Evolutionary conservation across 2,113 vertebrate species (phyloP), one percentile per base, ranked within the genome.

Genomic region (Serilophus lunatus): DNA sequence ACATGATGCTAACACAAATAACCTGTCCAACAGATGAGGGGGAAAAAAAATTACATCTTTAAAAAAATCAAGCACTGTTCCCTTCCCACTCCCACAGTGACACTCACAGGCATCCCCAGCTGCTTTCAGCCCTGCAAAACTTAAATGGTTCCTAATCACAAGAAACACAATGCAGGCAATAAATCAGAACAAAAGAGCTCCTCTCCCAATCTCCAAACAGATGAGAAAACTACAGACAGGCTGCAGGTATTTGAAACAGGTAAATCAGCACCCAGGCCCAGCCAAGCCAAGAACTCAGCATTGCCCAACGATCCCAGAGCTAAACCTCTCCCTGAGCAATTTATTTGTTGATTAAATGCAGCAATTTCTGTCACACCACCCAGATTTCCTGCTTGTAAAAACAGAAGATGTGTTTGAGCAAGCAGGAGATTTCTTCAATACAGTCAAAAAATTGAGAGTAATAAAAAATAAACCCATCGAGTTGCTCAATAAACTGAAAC

Each of bases 401-500:
- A n/a, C 57, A 92, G 61, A 76, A 81, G 69, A 88, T 74, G 66
- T 50, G 94, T 86, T 59, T 83, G 78, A 94, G 81, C 88, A 87
- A 86, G 74, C 71, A 82, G 74, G 35, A 89, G 60, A 49, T 82
- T 88, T 88, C 65, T 61, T 88, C 82, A 83, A 44, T 47, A 50
- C 1, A 66, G 53, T 66, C 90, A 42, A 84, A 86, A 93, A 79
- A 92, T 16, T 44, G 31, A 36, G 59, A 84, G 64, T 9, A 42
- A 53, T 45, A 69, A 75, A 69, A 78, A 82, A 75, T 84, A 75
- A 61, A 93, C 68, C 82, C 87, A 82, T 19, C 15, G 38, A 90
- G 88, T 88, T 90, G 76, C 89, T 95, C 82, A 90, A 96, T 85
- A 93, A 91, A 64, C 47, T 56, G 77, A 92, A 95, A 88, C 64